A percentile compares a stretch with the other conserved stretches of the same genome.
Conservation (phyloP, 2,888 invertebrate species). For the Helleia helle region DNA sequence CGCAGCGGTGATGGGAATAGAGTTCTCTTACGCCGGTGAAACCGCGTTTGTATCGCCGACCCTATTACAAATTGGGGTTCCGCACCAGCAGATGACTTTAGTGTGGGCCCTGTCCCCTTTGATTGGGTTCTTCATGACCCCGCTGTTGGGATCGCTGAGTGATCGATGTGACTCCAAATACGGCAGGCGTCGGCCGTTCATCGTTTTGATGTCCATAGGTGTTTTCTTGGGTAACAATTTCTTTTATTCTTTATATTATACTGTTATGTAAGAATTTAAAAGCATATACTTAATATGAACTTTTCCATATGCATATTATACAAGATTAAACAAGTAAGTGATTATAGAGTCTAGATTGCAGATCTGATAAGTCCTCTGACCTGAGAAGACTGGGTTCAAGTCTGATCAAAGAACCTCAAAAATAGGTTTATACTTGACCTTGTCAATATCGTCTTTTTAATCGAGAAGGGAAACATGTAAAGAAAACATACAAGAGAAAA, state of each 20-base stretch:
- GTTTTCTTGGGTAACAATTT: constrained; percentile 83
- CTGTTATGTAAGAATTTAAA: too few relatives aligned
- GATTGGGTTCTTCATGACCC: constrained; percentile 95
- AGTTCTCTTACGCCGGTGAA: constrained; percentile 97
- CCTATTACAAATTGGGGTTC: constrained; percentile 91
- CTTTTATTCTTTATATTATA: background rate
- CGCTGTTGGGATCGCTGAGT: constrained; percentile 92
- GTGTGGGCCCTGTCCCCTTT: constrained; percentile 97
- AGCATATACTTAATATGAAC: too few relatives aligned
- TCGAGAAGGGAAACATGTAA: too few relatives aligned
- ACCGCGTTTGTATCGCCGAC: constrained; percentile 98
- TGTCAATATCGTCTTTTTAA: too few relatives aligned
- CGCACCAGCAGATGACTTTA: constrained; percentile 94
- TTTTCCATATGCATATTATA: too few relatives aligned
- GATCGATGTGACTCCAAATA: constrained; percentile 87
- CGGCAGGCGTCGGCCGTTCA: constrained; percentile 94
- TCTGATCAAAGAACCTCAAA: too few relatives aligned
- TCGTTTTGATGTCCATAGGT: constrained; percentile 89
- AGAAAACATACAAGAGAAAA: too few relatives aligned
- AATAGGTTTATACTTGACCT: too few relatives aligned
- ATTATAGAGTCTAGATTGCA: too few relatives aligned
- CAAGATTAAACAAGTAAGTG: too few relatives aligned
- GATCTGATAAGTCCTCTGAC: too few relatives aligned
- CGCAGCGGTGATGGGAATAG: constrained; percentile 97
- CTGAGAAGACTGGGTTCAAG: too few relatives aligned